Percentiles rank a stretch among this genome's conserved stretches.
These are phyloP conservation scores for Anoncus sp. DNA, from an alignment of 2,888 invertebrate species.

Conservation along the genomic window DNA sequence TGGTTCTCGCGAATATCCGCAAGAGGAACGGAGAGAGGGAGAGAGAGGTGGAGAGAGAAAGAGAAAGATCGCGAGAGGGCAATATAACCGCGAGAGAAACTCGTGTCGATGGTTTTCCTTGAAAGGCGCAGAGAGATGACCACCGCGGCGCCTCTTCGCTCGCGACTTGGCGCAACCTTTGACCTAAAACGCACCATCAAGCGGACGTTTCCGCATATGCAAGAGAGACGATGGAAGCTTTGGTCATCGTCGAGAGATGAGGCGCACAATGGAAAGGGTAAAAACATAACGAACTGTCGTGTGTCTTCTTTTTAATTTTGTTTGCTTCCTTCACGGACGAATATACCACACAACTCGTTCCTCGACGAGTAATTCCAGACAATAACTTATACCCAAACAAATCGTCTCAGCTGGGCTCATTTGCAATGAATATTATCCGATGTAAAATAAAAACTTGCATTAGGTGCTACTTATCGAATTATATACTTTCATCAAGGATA, in stretches of 20 bases:
- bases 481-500: too few species aligned
- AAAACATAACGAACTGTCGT: background rate
- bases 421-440: too few species aligned
- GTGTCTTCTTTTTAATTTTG: background rate
- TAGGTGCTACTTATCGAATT: too few species aligned
- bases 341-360: background rate
- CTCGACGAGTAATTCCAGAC: background rate
- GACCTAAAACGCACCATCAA: slow-evolving; percentile 68
- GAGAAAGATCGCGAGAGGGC: slow-evolving; percentile 41
- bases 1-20: slow-evolving; percentile 49
- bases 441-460: too few species aligned
- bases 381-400: too few species aligned
- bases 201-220: slow-evolving; percentile 72
- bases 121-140: slow-evolving; percentile 57
- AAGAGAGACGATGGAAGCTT: slow-evolving; percentile 28
- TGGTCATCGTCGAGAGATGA: slow-evolving; percentile 23
- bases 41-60: slow-evolving; percentile 18
- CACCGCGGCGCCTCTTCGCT: slow-evolving; percentile 35
- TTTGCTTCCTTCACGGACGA: background rate
- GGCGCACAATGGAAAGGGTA: background rate
- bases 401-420: too few species aligned
- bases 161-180: slow-evolving; percentile 63
- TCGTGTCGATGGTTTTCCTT: slow-evolving; percentile 64
- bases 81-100: slow-evolving; percentile 42
- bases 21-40: slow-evolving; percentile 35